Conservation (phyloP, 1,140 invertebrate genomes). For the Papilio xuthus region DNA sequence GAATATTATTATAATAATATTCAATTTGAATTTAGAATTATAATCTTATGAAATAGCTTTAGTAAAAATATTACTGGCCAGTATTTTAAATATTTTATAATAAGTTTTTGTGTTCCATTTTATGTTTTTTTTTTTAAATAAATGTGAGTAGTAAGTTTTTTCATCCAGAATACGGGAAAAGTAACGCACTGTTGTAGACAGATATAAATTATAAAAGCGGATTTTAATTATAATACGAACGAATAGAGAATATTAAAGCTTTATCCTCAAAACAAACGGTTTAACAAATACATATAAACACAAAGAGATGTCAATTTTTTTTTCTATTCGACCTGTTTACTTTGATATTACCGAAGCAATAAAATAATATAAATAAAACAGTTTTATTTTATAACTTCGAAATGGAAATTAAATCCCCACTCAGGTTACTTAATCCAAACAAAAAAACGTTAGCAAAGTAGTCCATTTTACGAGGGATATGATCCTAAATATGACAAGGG, state of each 20-base stretch:
- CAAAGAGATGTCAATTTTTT: not conserved
- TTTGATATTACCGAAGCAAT: not conserved
- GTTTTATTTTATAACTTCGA: not conserved
- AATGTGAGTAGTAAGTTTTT: too few relatives aligned
- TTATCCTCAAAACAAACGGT: not conserved
- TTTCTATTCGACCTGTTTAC: not conserved
- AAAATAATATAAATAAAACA: not conserved
- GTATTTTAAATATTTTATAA: too few relatives aligned
- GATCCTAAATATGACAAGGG: not conserved
- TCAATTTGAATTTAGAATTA: constrained; percentile 26
- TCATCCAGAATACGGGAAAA: too few relatives aligned
- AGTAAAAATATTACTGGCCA: not conserved
- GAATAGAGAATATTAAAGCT: not conserved
- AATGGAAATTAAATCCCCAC: not conserved
- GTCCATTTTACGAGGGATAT: not conserved
- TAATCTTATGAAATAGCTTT: not conserved
- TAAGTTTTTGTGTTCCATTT: too few relatives aligned
- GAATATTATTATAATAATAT: constrained; percentile 36
- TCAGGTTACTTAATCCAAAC: not conserved
- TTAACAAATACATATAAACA: not conserved
- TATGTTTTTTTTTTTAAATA: too few relatives aligned
- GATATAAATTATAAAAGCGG: too few relatives aligned
- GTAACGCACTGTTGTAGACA: too few relatives aligned
- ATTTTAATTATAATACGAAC: not conserved
- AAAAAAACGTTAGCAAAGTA: not conserved